These are phyloP conservation scores for Cirrhinus mrigala DNA, from an alignment of 2,797 vertebrate species.

Conservation along the genomic window DNA sequence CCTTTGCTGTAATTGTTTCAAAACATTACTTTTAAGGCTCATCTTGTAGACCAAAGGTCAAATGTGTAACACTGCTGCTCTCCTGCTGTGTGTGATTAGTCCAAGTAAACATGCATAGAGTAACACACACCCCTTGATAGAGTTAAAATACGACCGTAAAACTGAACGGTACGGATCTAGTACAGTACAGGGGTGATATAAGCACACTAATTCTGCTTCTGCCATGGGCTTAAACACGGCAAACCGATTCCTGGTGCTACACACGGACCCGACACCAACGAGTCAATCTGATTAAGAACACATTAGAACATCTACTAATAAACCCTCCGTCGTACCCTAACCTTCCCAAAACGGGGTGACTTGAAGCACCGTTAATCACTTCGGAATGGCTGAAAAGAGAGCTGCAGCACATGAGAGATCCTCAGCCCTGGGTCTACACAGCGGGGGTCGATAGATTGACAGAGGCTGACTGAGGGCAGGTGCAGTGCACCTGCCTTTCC, in stretches of 20 bases:
- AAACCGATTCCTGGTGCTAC: slow-evolving; percentile 21
- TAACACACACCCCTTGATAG: slow-evolving; percentile 68
- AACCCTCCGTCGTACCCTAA: not conserved
- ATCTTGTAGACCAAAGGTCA: slow-evolving; percentile 43
- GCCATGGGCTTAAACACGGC: slow-evolving; percentile 37
- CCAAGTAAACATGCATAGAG: slow-evolving; percentile 82
- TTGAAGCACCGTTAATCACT: slow-evolving; percentile 31
- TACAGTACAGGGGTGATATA: slow-evolving; percentile 42
- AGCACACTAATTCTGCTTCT: slow-evolving; percentile 47
- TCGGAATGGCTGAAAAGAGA: slow-evolving; percentile 45
- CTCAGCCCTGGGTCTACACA: slow-evolving; percentile 58
- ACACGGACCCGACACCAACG: slow-evolving; percentile 37
- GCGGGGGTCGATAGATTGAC: slow-evolving; percentile 52
- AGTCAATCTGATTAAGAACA: slow-evolving; percentile 24
- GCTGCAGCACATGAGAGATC: slow-evolving; percentile 57
- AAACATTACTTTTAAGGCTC: slow-evolving; percentile 45
- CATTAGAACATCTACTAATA: slow-evolving; percentile 6
- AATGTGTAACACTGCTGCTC: slow-evolving; percentile 72
- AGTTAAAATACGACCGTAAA: slow-evolving; percentile 56
- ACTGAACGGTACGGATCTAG: slow-evolving; percentile 38
- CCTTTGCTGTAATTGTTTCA: slow-evolving; percentile 27
- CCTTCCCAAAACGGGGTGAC: slow-evolving; percentile 13
- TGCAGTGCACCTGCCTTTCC: slow-evolving; percentile 59
- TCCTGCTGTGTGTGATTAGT: slow-evolving; percentile 71
- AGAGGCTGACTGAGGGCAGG: slow-evolving; percentile 44